Conservation (phyloP, 2,797 vertebrate genomes). For the Mionectes olivaceus region DNA sequence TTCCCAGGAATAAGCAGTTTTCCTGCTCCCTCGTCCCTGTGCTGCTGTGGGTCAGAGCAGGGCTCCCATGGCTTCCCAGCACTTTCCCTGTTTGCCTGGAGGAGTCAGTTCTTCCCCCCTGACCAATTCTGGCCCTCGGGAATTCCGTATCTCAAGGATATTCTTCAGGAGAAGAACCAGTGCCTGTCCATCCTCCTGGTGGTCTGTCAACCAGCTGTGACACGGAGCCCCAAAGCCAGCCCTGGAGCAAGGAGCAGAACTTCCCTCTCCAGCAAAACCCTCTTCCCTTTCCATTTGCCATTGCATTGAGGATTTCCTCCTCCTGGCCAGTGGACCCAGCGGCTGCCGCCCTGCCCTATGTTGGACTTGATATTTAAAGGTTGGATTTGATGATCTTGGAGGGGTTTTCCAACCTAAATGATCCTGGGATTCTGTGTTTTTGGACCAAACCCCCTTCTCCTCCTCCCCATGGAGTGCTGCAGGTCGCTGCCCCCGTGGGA, state of each 20-base stretch:
- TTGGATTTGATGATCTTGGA: fast-evolving
- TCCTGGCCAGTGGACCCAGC: fast-evolving
- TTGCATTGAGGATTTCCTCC: background rate
- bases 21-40: background rate
- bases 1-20: background rate
- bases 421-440: background rate
- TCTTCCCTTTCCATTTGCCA: background rate
- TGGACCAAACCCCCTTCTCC: fast-evolving
- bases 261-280: background rate
- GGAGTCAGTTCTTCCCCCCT: background rate
- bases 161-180: background rate
- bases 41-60: background rate
- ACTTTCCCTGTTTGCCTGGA: background rate
- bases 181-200: background rate
- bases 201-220: background rate
- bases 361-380: background rate
- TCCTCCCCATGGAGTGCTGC: background rate
- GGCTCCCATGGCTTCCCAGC: fast-evolving
- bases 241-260: background rate
- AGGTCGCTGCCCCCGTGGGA: background rate
- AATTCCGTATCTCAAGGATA: fast-evolving
- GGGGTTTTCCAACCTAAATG: background rate
- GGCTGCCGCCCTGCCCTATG: fast-evolving
- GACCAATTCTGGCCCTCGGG: fast-evolving
- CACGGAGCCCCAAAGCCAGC: background rate